Evolutionary conservation across 2,113 vertebrate species (phyloP).

Genomic region (Charadrius vociferus): DNA sequence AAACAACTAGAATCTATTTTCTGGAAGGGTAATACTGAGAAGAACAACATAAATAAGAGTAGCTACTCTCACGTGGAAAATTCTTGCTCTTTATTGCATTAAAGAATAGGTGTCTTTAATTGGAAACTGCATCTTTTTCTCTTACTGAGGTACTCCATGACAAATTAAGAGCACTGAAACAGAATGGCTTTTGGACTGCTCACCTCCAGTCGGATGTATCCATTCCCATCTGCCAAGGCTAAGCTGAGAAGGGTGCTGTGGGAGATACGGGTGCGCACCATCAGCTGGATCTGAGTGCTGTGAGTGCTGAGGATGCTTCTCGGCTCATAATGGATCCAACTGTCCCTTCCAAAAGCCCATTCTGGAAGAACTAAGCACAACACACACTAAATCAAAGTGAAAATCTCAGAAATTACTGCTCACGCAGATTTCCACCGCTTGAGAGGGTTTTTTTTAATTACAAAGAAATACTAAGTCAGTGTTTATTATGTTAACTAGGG

Average conservation of each 20-base stretch:
- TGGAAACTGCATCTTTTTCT: background rate
- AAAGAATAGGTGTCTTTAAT: background rate
- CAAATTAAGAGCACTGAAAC: background rate
- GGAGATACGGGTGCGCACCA: constrained; percentile 81
- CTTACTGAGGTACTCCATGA: background rate
- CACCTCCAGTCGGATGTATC: constrained; percentile 82
- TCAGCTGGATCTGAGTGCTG: constrained; percentile 77
- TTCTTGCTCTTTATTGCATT: background rate
- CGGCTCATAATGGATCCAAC: constrained; percentile 78
- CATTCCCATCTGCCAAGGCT: constrained; percentile 68
- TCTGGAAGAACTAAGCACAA: constrained; percentile 79
- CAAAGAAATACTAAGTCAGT: background rate
- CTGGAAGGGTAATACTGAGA: background rate
- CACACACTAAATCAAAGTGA: background rate
- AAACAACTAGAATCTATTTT: background rate
- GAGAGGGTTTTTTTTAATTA: background rate
- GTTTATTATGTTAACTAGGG: background rate
- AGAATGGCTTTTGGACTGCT: background rate
- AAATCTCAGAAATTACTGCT: background rate
- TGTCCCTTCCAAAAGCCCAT: constrained; percentile 84
- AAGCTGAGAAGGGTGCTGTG: constrained; percentile 80
- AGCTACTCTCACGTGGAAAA: background rate
- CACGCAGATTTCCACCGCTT: background rate
- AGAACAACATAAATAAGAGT: background rate
- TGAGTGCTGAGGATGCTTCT: constrained; percentile 71